phyloP scores from a whole-genome alignment of 35 echinoderm and acorn worm species.

The Apostichopus californicus region DNA sequence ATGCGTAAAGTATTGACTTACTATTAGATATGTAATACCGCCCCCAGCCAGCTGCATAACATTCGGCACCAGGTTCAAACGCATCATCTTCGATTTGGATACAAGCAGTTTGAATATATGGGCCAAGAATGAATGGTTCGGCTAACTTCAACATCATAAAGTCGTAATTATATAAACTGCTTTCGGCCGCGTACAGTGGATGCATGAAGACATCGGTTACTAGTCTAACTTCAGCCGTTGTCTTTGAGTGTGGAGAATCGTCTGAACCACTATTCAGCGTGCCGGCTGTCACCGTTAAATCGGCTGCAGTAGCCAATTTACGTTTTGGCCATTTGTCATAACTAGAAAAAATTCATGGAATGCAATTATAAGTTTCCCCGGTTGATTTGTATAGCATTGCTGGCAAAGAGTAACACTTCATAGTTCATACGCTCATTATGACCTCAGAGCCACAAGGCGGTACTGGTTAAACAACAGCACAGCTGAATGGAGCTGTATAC shows the following conservation, averaged over 20 bases:
- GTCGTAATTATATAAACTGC: conserved; percentile 8
- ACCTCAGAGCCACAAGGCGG: too few relatives aligned
- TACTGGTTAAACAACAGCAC: too few relatives aligned
- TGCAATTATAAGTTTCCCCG: too few relatives aligned
- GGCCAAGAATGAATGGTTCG: conserved; percentile 1
- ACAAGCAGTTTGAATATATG: conserved; percentile 26
- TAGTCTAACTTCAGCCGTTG: not conserved
- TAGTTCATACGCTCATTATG: too few relatives aligned
- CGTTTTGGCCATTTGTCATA: not conserved
- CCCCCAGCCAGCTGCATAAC: conserved; percentile 47
- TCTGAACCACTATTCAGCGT: not conserved
- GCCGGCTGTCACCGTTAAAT: conserved; percentile 6
- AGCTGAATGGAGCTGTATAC: too few relatives aligned
- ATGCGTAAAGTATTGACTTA: not conserved
- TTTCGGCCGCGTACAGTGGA: not conserved
- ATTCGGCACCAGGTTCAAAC: conserved; percentile 2
- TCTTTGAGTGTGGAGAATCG: not conserved
- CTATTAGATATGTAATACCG: not conserved
- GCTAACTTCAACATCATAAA: conserved; percentile 29
- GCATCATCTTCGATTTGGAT: not conserved
- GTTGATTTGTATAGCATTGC: too few relatives aligned
- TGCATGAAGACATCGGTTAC: conserved; percentile 12
- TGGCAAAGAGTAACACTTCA: too few relatives aligned
- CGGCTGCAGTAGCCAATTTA: not conserved
- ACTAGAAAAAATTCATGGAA: not conserved